Base-by-base conservation (phyloP, 2,113 vertebrate genomes). In the Upupa epops region DNA sequence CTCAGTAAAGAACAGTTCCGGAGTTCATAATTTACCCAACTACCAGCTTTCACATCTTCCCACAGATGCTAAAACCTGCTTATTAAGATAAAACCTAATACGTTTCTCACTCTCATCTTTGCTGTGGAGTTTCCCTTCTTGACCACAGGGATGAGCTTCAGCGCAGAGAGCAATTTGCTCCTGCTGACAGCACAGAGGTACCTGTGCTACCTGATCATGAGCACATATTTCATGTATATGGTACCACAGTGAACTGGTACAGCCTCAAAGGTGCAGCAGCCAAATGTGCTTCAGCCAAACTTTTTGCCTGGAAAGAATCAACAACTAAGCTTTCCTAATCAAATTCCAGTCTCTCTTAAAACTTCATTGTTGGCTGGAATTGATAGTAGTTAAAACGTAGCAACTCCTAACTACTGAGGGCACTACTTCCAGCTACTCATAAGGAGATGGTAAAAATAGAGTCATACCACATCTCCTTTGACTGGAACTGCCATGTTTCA, bases 151-250 rank as follows among this genome's bases (percentile, higher is more conserved):
- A 11, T 8, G n/a, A 56, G 22, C 52, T 18, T 52, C 25, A 29
- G 63, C 1, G 4, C 61, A 29, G 25, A 49, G 55, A 58, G 6
- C 28, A 17, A 46, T 36, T 49, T 37, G 24, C 19, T 45, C 37
- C 14, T n/a, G 1, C 40, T 10, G 8, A 8, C 6, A 19, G 48
- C 65, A 20, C 3, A 2, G 42, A 7, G 48, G 63, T 12, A 34
- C 51, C 49, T 3, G 21, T 4, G 1, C n/a, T 3, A 11, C 55
- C 31, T 13, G 13, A 25, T 6, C 77, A 22, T 22, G 3, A 5
- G 31, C 5, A 3, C 46, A 11, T 1, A 4, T 29, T 19, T 29
- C 14, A 49, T 32, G 3, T 3, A 2, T 7, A n/a, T 1, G 0
- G 16, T 10, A 11, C 2, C 18, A n/a, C 3, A 21, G 34, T 2